Evolutionary conservation across 37 sponge, comb jelly and placozoan genomes (phyloP), one percentile per base, ranked within the genome.

Genomic region (Mnemiopsis leidyi): DNA sequence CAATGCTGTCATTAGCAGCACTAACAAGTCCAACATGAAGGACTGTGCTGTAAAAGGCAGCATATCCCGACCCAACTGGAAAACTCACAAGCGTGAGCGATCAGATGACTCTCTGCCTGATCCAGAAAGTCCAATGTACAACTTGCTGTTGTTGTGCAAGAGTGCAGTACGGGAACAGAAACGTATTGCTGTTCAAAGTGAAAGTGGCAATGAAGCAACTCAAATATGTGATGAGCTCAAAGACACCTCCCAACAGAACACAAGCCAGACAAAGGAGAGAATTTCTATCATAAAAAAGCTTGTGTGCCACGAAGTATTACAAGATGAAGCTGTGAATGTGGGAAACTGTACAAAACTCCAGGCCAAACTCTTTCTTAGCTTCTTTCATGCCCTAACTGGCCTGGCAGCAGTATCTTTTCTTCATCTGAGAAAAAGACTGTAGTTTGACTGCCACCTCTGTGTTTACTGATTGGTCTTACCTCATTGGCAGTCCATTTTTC

Each of bases 71-170:
- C 61, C 61, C 5, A 13, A 48, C 61, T 48, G 75, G 75, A 71
- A 71, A 18, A 71, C 75, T 23, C 75, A 71, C 75, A 71, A 71
- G 20, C 25, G 75, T n/a, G 75, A 28, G 75, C 7, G 30, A n/a
- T 71, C 75, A 29, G 30, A 71, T 71, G 30, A 28, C 30, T 71
- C 75, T 2, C 75, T 71, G 75, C 75, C 75, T 23, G 75, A 71
- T 71, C 75, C 75, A 3, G 26, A n/a, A 3, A 28, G 20, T 18
- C 75, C 75, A 5, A 29, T 71, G 30, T 28, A 71, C 30, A 28
- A 71, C 20, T 25, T 71, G n/a, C 75, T 71, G 75, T 25, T 71
- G 30, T 25, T 71, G 75, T 29, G n/a, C 7, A 71, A 71, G 75
- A 29, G 30, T 28, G 75, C 75, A 25, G 75, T 71, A 2, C 7